Conservation (phyloP, 2,888 invertebrate species). For the Sepiola atlantica region DNA sequence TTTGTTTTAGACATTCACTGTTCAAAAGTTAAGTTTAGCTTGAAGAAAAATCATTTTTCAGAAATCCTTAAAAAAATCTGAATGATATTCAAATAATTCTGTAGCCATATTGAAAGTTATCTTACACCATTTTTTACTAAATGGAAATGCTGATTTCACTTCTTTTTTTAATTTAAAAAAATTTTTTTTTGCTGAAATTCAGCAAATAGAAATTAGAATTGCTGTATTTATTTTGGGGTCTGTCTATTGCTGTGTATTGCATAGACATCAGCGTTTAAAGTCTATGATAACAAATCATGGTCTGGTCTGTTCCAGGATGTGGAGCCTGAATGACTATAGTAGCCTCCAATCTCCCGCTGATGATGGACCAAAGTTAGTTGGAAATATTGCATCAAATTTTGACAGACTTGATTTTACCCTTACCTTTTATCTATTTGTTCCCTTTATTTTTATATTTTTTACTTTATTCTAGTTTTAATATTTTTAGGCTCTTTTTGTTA, state of each 20-base stretch:
- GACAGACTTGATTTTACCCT: constrained; percentile 32
- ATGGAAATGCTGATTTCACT: neutral
- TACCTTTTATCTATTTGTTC: neutral
- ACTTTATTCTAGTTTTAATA: neutral
- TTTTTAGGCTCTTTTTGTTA: neutral
- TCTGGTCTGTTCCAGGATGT: constrained; percentile 21
- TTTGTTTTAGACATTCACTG: neutral
- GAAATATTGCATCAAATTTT: neutral
- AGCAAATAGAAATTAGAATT: neutral
- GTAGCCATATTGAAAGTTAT: neutral
- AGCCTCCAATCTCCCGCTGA: constrained; percentile 10
- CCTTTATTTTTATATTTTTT: neutral
- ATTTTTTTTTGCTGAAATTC: constrained; percentile 5
- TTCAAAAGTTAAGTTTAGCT: neutral
- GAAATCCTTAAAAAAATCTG: neutral
- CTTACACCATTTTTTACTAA: neutral
- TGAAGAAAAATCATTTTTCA: neutral
- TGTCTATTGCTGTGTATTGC: neutral
- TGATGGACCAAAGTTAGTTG: neutral
- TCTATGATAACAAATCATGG: neutral
- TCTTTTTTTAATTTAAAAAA: neutral
- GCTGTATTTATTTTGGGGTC: neutral
- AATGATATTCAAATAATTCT: neutral
- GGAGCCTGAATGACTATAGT: constrained; percentile 32
- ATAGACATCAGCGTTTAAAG: neutral